Base-by-base conservation (phyloP, 92 coral and sea anemone species). In the Umimayanthus chanpuru region DNA sequence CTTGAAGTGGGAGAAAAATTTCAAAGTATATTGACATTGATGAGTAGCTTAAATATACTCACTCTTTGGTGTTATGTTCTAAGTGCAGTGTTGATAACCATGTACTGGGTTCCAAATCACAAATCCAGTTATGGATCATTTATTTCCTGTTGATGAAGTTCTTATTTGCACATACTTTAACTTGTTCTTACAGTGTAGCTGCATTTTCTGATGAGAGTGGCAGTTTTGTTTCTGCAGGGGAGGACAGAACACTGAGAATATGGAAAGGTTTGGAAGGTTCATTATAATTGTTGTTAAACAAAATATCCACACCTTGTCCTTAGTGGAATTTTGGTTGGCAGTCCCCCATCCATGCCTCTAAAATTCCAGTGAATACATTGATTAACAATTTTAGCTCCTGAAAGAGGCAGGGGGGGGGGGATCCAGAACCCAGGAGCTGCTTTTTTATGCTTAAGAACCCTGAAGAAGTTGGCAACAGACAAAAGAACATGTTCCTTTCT, bases 141-240 rank as follows among this genome's bases (percentile, higher is more conserved):
- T 47, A 6, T 47, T 47, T 47, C 53, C 14, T 4, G 66, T 56
- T 16, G 16, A 56, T 56, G 4, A 15, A 15, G 23, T 15, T 56
- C 16, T 56, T 9, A 56, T 20, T 20, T 15, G 2, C 66, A 56
- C 16, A 23, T 15, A 61, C 58, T 53, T 76, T 39, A 0, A 44
- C 25, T 55, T 1, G 30, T 15, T 78, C 39, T 82, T 79, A 44
- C 88, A 97, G 98, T 79, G 73, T 95, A 10, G 89, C 97, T 44
- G 92, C 90, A 77, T 92, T 97, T 29, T 89, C 93, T n/a, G 93
- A 89, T 82, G 91, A 88, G 66, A 79, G 86, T 76, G 99, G 92
- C 32, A 92, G 93, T 82, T 97, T 97, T 91, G 95, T 94, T 65
- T 95, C 99, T 38, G 94, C 91, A 3, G 98, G 98, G 39, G 99